Conservation (phyloP, 2,797 vertebrate genomes). For the Phataginus tetradactyla region DNA sequence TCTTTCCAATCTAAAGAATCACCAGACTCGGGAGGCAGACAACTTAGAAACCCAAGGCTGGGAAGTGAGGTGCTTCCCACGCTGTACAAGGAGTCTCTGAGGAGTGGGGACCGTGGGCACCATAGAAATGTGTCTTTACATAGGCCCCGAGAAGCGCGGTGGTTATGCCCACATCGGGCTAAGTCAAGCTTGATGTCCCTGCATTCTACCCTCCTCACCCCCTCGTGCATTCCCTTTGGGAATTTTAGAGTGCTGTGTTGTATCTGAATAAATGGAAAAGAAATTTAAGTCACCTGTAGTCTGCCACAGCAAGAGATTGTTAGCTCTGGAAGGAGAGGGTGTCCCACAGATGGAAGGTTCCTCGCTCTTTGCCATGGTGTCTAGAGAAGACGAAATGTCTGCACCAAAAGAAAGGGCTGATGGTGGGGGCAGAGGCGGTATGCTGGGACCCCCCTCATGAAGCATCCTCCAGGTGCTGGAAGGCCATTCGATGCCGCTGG, state of each 20-base stretch:
- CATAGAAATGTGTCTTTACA: rapidly evolving
- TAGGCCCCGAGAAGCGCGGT: not conserved
- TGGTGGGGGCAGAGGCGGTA: not conserved
- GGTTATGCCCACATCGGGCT: rapidly evolving
- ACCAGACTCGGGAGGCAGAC: rapidly evolving
- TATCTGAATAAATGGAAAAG: not conserved
- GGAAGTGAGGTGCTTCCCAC: rapidly evolving
- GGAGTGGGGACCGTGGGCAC: rapidly evolving
- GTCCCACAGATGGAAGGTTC: not conserved
- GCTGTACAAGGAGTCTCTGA: rapidly evolving
- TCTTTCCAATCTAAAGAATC: rapidly evolving
- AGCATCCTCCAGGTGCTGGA: not conserved
- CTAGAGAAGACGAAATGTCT: not conserved
- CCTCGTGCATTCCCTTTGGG: too few species aligned
- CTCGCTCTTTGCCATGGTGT: not conserved
- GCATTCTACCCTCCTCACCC: too few species aligned
- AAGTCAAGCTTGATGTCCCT: not conserved
- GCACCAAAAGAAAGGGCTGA: not conserved
- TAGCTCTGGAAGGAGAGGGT: not conserved
- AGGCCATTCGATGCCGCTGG: rapidly evolving
- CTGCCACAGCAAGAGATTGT: rapidly evolving
- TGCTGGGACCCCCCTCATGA: not conserved
- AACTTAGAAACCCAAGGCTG: not conserved
- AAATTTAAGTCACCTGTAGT: too few species aligned
- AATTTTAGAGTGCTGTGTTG: not conserved